These are phyloP conservation scores for Oncopodura yosiiana DNA, from an alignment of 1,140 invertebrate species.

Conservation along the genomic window DNA sequence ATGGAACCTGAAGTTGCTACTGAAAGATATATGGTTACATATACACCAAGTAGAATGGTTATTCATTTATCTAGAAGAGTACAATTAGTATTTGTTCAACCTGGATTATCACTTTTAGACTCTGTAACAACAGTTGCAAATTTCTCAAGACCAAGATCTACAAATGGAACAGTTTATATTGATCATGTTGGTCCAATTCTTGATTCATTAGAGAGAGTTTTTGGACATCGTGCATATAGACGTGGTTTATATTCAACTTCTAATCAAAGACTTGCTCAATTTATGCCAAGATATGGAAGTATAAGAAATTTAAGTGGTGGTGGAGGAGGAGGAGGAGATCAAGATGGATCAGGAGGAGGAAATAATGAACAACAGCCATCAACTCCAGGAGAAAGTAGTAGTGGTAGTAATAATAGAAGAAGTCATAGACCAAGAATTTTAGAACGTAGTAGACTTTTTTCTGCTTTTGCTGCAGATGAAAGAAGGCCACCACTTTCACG, in stretches of 20 bases:
- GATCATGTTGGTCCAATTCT: slow-evolving; percentile 24
- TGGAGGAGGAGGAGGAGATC: too few species aligned
- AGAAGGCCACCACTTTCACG: too few species aligned
- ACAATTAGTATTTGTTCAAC: slow-evolving; percentile 18
- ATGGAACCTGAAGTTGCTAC: slow-evolving; percentile 7
- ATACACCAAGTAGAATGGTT: not conserved
- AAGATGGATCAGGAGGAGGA: slow-evolving; percentile 2
- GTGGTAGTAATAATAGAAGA: slow-evolving; percentile 1
- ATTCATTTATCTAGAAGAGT: slow-evolving; percentile 9
- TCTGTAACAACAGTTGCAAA: slow-evolving; percentile 16
- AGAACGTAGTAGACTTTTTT: too few species aligned
- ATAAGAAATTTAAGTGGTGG: too few species aligned
- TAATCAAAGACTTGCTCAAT: not conserved
- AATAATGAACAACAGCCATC: too few species aligned
- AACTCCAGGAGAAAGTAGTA: too few species aligned
- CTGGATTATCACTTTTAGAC: slow-evolving; percentile 27
- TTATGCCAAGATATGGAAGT: not conserved
- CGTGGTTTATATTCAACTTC: not conserved
- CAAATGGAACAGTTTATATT: slow-evolving; percentile 20
- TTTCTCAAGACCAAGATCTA: slow-evolving; percentile 18
- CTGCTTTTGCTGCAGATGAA: too few species aligned
- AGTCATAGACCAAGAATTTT: too few species aligned
- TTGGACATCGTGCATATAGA: slow-evolving; percentile 15
- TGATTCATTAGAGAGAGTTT: slow-evolving; percentile 23
- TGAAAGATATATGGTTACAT: slow-evolving; percentile 23